Base-by-base conservation (phyloP, 1,140 invertebrate genomes). In the Leptestheria dahalacensis region DNA sequence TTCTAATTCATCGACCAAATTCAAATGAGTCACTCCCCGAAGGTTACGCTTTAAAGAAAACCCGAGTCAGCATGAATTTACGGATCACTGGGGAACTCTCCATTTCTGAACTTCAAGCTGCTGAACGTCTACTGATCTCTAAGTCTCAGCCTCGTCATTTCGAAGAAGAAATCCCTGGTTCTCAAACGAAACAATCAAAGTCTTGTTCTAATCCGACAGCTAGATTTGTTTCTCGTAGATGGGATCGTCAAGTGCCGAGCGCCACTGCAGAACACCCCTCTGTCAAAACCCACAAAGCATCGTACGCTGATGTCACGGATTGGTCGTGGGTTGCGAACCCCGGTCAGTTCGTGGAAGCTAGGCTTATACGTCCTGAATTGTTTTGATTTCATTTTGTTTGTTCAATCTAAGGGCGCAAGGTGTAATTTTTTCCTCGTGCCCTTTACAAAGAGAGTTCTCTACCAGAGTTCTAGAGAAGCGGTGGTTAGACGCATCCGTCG, bases 191-290 rank as follows among this genome's bases (percentile, higher is more conserved):
- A 4, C 2, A 25, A 11, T 4, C n/a, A 25, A 11, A 50, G 46
- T 1, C 15, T 24, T 25, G 25, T 48, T 2, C 29, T 59, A 2
- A 11, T 48, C 41, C 28, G 25, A 15, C 57, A 59, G 12, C 47
- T 59, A 11, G 48, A 59, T 20, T 26, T 59, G 23, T 59, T 59
- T 48, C 33, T 59, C 48, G 57, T 26, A 0, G 57, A 59, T 26
- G 57, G 18, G 29, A 20, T 59, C 6, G 49, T 59, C 3, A 46
- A 25, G 26, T 59, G 41, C 25, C 20, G 47, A 1, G 57, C 46
- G 2, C 57, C 46, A 10, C 12, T 59, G 18, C 33, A n/a, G 11
- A 59, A 59, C 20, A 48, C 57, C 9, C 21, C 2, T 12, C 4
- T 26, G 3, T 9, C 6, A 15, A 29, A 25, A 25, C 15, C 9